Base-by-base conservation (phyloP, 2,113 vertebrate genomes). In the Psilopsiagon aymara region DNA sequence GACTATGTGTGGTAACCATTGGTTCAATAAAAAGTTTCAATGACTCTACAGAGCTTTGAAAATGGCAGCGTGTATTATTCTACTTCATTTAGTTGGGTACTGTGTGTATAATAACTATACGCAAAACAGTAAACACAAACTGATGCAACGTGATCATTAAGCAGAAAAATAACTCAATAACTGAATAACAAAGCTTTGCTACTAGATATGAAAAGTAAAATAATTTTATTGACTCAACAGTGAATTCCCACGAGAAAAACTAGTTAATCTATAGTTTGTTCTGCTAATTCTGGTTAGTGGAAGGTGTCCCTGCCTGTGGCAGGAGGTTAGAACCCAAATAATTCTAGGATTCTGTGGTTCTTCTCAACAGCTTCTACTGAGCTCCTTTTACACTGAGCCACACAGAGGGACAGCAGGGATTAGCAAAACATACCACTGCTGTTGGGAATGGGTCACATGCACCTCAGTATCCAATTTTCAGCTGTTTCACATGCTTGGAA, bases 391-490 rank as follows among this genome's bases (percentile, higher is more conserved):
- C 11, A 37, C 1, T 1, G 4, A 82, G 18, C 7, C 6, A 15
- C 0, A 1, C 0, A 1, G 14, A 63, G 28, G 9, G 41, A 24
- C 2, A 55, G 3, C 15, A 73, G 6, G 11, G 5, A 44, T 52
- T 11, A 63, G 1, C 17, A 44, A 80, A 88, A 62, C 5, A 5
- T 57, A 20, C 17, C 11, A 11, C 8, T 68, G 29, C 7, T 31
- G 4, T 4, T 60, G 17, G 5, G 7, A 5, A n/a, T 9, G 7
- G 33, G 55, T 24, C 25, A 21, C 0, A 1, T 14, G 10, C 4
- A 60, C 18, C 7, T 76, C 5, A 31, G 25, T 53, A 49, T 18
- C 25, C 3, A 25, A 10, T 27, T 76, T 64, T 79, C 24, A 46
- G 25, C 16, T 49, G 7, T 53, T 88, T 80, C 41, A 55, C 4